Evolutionary conservation across 1,140 invertebrate genomes (phyloP).

Genomic region (Macrotrachela quadricornifera): DNA sequence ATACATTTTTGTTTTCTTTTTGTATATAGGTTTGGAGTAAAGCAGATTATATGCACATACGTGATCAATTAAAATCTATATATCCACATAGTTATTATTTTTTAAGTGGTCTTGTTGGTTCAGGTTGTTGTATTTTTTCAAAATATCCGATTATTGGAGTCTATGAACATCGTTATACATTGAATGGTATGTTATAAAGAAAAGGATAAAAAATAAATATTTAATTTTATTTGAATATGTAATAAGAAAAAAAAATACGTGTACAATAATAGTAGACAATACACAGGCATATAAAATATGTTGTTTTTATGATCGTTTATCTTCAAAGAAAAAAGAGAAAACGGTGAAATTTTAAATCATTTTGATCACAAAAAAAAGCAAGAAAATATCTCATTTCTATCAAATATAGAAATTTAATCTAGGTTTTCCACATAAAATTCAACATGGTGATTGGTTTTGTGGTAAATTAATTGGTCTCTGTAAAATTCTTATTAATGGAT

Average conservation of each 20-base stretch:
- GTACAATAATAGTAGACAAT: too few species aligned
- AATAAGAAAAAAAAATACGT: too few species aligned
- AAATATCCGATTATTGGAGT: neutral
- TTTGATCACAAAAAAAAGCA: too few species aligned
- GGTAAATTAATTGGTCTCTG: conserved; percentile 6
- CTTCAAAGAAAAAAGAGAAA: too few species aligned
- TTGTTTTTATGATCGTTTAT: too few species aligned
- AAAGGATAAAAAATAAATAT: too few species aligned
- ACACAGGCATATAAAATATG: too few species aligned
- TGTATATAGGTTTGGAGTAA: neutral
- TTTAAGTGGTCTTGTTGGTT: conserved; percentile 4
- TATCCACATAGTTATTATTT: neutral
- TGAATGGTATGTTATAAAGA: neutral
- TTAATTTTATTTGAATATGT: too few species aligned
- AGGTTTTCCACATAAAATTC: conserved; percentile 3
- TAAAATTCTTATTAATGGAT: neutral
- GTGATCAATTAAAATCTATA: neutral
- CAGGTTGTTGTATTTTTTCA: conserved; percentile 8
- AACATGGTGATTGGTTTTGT: conserved; percentile 7
- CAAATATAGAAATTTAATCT: too few species aligned
- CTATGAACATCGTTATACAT: conserved; percentile 1
- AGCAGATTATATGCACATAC: neutral
- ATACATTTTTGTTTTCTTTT: neutral
- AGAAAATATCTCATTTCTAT: too few species aligned
- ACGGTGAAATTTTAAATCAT: too few species aligned